Evolutionary conservation across 2,113 vertebrate species (phyloP), one percentile per base, ranked within the genome.

Genomic region (Patagioenas fasciata): DNA sequence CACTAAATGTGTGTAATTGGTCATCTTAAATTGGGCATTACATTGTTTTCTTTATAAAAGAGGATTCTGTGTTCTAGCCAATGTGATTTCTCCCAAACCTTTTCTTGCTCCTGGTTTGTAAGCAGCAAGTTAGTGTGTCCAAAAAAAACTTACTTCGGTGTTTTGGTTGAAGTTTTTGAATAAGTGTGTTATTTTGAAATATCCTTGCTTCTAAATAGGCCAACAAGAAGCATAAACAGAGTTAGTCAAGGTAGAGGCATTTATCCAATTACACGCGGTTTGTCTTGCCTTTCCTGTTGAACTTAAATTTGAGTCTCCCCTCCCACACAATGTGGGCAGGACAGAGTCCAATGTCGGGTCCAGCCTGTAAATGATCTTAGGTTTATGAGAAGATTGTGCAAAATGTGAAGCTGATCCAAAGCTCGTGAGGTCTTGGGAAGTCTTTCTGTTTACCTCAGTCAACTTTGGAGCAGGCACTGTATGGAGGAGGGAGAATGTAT

Each of bases 121-220:
- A 94, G 50, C 69, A 92, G 94, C 57, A 88, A 75, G 47, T 50
- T 88, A 80, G 53, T 73, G 81, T 25, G 24, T 54, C 69, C 54
- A 88, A 71, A 84, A 48, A 53, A 69, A 7, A 12, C 48, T 14
- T 53, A 29, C 15, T 80, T 15, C 2, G 3, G 80, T 77, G 58
- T 93, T 96, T 93, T 95, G 48, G 83, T 38, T 91, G 78, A 36
- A 64, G 74, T 93, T 96, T 77, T 85, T 92, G 60, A 90, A 75
- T 70, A 70, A 78, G 40, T 12, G 42, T 32, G 9, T 21, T 91
- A 74, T 96, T 97, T 92, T 34, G 34, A 70, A 96, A 79, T 53
- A 61, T 51, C 47, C 53, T 72, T 89, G 56, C 53, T 81, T 74
- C 51, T 88, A 85, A 94, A 77, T 34, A 87, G 71, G 56, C 70